Evolutionary conservation across 2,888 invertebrate species (phyloP).

Genomic region (Agonopterix alstromeriana): DNA sequence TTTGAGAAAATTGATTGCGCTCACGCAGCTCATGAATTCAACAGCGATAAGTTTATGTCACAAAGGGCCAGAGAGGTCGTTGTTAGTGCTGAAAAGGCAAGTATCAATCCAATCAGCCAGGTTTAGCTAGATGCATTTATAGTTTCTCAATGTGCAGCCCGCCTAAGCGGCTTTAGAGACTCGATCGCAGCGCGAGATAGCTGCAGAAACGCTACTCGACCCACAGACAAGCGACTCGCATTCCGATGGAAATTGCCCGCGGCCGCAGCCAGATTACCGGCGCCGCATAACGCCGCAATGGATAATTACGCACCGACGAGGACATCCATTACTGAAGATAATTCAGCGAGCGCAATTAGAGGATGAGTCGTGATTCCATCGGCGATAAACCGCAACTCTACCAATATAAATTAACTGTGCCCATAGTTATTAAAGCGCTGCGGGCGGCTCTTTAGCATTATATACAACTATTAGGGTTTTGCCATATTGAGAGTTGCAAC

Average conservation of each 20-base stretch:
- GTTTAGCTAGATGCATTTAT: no score
- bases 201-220: conserved; percentile 54
- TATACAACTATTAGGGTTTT: conserved; percentile 28
- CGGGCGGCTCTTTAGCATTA: conserved; percentile 37
- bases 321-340: conserved; percentile 68
- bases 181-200: conserved; percentile 42
- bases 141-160: conserved; percentile 10
- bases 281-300: conserved; percentile 44
- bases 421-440: conserved; percentile 37
- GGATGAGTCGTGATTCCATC: conserved; percentile 52
- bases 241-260: conserved; percentile 58
- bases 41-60: no score
- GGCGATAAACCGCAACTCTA: conserved; percentile 32
- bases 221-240: conserved; percentile 45
- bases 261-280: conserved; percentile 50
- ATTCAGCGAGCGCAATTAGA: conserved; percentile 59
- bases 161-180: conserved; percentile 19
- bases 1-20: no score
- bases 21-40: no score
- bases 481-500: conserved; percentile 24
- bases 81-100: no score
- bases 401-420: conserved; percentile 44
- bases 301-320: conserved; percentile 58
- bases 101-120: no score
- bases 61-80: no score